Evolutionary conservation across 92 coral and sea anemone species (phyloP), one percentile per base, ranked within the genome.

Genomic region (Meandrina meandrites): DNA sequence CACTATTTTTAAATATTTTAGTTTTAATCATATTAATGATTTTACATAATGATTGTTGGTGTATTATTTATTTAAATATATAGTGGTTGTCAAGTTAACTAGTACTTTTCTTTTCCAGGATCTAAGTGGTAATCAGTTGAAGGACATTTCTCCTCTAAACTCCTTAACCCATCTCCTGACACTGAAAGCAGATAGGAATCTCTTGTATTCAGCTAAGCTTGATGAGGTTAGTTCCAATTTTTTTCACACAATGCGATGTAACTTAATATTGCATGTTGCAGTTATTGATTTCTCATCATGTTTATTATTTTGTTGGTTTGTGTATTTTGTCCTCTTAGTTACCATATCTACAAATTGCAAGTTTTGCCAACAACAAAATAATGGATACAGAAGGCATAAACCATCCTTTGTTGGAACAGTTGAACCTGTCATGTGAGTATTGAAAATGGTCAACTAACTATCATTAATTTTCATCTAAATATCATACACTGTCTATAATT

Each of bases 331-430:
- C 54, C 47, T 58, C 51, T 53, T 77, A 97, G 99, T 86, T 97
- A 24, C 99, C 99, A 40, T 97, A 97, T 80, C 90, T 97, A 27
- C 99, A 97, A 88, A 91, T 95, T 84, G 99, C 99, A 83, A 95
- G 98, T 77, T 93, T 97, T 91, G 93, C 98, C 37, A 93, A 92
- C 92, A 97, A 97, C 91, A 97, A 89, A 77, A 92, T 97, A 48
- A 93, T 92, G 93, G 95, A 92, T 83, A 97, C 98, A 81, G 95
- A 95, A 76, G 99, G 99, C 53, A 92, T 97, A 69, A 94, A 92
- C 45, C 99, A 97, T 79, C 99, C 99, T 18, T 86, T 97, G 48
- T 50, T 97, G 91, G 99, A 97, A 88, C 96, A 88, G 31, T 93
- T 97, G 1, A 97, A 97, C 57, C 85, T 97, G 30, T 93, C 98